Percentiles rank a stretch among this genome's conserved stretches.
Evolutionary conservation across 64 coral and sea anemone species (phyloP).

Genomic region (Actinia equina): DNA sequence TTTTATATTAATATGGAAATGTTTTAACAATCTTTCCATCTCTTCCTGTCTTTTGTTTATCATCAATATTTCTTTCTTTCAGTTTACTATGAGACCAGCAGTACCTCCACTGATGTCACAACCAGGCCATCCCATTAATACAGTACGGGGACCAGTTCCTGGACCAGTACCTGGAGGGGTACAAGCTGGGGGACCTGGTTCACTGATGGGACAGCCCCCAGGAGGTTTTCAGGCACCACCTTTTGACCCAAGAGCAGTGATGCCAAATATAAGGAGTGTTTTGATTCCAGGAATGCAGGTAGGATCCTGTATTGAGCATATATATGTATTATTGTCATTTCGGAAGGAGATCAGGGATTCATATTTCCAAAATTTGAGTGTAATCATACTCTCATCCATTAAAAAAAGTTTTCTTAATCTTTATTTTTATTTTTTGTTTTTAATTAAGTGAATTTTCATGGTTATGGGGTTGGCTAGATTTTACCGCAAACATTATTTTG

Average conservation of each 20-base stretch:
- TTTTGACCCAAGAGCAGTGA: slow-evolving; percentile 17
- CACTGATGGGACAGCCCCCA: slow-evolving; percentile 51
- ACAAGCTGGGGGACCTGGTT: neutral
- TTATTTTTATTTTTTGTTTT: too few relatives aligned
- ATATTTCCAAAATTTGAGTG: too few relatives aligned
- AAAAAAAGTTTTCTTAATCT: too few relatives aligned
- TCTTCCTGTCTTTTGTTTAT: too few relatives aligned
- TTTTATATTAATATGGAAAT: too few relatives aligned
- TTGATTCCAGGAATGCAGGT: slow-evolving; percentile 9
- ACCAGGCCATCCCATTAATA: neutral
- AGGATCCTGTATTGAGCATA: neutral
- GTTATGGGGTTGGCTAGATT: too few relatives aligned
- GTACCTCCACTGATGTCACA: slow-evolving; percentile 48
- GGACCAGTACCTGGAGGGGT: slow-evolving; percentile 3
- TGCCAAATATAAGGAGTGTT: slow-evolving; percentile 30
- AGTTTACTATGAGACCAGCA: slow-evolving; percentile 15
- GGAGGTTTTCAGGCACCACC: neutral
- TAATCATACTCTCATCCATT: too few relatives aligned
- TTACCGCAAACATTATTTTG: too few relatives aligned
- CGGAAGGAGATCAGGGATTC: neutral
- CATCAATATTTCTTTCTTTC: too few relatives aligned
- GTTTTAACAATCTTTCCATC: too few relatives aligned
- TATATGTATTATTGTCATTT: neutral
- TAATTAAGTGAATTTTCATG: too few relatives aligned
- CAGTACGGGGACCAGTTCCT: neutral